Evolutionary conservation across 2,797 vertebrate species (phyloP).

Genomic region (Rhincodon typus): DNA sequence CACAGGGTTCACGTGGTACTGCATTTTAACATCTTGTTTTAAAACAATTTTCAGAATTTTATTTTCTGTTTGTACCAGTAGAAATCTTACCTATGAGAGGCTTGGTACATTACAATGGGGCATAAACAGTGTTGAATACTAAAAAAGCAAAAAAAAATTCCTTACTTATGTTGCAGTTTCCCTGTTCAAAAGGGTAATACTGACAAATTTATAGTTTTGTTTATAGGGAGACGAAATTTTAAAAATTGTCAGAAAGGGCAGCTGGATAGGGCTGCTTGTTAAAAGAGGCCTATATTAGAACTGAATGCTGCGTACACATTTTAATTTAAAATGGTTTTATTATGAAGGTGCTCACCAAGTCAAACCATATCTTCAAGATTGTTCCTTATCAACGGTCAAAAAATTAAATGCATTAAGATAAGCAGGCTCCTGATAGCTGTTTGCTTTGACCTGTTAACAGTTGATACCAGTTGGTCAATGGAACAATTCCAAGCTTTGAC

Average conservation of each 20-base stretch:
- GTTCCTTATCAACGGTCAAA: not conserved
- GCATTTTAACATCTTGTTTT: not conserved
- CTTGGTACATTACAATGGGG: not conserved
- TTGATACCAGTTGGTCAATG: not conserved
- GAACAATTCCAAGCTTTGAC: not conserved
- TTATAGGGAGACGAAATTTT: not conserved
- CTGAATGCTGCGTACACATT: not conserved
- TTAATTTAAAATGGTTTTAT: not conserved
- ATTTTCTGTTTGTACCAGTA: not conserved
- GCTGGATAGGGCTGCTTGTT: not conserved
- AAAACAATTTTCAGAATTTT: not conserved
- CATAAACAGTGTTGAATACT: not conserved
- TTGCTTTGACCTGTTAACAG: not conserved
- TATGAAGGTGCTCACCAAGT: not conserved
- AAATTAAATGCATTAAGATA: not conserved
- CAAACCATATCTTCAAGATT: not conserved
- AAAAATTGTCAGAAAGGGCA: not conserved
- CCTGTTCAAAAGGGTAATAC: not conserved
- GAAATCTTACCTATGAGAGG: not conserved
- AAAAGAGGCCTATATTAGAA: not conserved
- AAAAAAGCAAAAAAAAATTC: not conserved
- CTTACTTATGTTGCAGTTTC: not conserved
- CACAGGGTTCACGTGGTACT: not conserved
- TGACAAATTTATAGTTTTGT: not conserved
- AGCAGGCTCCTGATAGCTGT: not conserved